Evolutionary conservation across 2,888 invertebrate species (phyloP).

Genomic region (Campoletis raptor): DNA sequence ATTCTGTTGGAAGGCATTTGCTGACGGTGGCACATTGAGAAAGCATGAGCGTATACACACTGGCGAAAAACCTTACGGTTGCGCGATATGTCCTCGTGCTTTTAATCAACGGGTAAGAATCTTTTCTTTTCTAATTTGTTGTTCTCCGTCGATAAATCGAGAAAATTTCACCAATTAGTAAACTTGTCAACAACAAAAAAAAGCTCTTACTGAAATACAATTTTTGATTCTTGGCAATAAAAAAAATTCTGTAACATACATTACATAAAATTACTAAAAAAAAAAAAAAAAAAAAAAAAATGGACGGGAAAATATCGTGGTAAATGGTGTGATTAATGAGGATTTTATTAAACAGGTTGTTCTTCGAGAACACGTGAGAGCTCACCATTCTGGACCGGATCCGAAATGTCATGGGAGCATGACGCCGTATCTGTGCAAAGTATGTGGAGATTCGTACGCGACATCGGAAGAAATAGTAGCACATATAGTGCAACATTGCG

Average conservation of each 20-base stretch:
- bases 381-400: conserved; percentile 94
- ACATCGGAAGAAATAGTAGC: conserved; percentile 92
- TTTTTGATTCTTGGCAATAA: too few relatives aligned
- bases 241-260: too few relatives aligned
- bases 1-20: conserved; percentile 96
- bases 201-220: too few relatives aligned
- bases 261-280: too few relatives aligned
- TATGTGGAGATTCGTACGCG: conserved; percentile 90
- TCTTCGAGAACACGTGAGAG: conserved; percentile 93
- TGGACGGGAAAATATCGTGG: too few relatives aligned
- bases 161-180: background rate
- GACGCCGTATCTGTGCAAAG: conserved; percentile 91
- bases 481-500: conserved; percentile 94
- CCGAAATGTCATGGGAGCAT: conserved; percentile 88
- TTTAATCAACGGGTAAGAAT: conserved; percentile 90
- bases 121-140: background rate
- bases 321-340: background rate
- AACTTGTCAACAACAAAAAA: background rate
- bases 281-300: too few relatives aligned
- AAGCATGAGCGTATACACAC: conserved; percentile 95
- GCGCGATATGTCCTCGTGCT: conserved; percentile 94
- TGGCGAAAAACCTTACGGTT: conserved; percentile 94
- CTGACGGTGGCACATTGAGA: conserved; percentile 93
- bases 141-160: background rate
- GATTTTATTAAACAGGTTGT: conserved; percentile 87